Base-by-base conservation (phyloP, 2,888 invertebrate species). In the Calliopum simillimum region DNA sequence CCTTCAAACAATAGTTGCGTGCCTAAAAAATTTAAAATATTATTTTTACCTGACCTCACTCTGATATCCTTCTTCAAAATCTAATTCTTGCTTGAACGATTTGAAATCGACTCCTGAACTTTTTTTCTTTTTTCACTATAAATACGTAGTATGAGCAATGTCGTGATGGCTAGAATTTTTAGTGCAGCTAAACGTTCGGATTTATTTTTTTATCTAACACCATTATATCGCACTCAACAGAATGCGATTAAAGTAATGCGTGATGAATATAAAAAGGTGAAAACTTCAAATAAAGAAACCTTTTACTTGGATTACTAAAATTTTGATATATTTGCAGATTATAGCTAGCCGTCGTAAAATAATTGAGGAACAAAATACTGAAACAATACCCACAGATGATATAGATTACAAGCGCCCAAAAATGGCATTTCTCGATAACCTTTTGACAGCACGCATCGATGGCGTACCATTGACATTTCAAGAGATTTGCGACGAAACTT, bases 201-300 rank as follows among this genome's bases (percentile, higher is more conserved):
- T 63, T 4, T 71, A 1, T 55, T 78, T 33, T 82, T 71, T 59
- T 82, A 84, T 59, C 79, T 87, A 8, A 84, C 89, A 0, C 77
- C 79, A 46, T 82, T 84, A 13, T 90, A 89, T 43, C 85, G 83
- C 71, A 83, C 85, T 64, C 88, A 90, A 76, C 80, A 74, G 23
- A 72, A 77, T 46, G 79, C 81, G 0, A 63, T 87, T 21, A 77
- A 76, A 43, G 75, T 80, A 1, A 68, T 87, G 11, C 67, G 73
- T 0, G 13, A 16, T 5, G 76, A 78, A 21, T 66, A 76, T 47
- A 74, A 73, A 1, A 21, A 72, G 74, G 77, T 72, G n/a, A n/a
- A n/a, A n/a, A n/a, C n/a, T n/a, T n/a, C n/a, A n/a, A n/a, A 64
- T n/a, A 49, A 16, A 23, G 19, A 1, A 2, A 21, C 25, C 12